Conservation (phyloP, 2,888 invertebrate species). For the Platycheirus rosarum region DNA sequence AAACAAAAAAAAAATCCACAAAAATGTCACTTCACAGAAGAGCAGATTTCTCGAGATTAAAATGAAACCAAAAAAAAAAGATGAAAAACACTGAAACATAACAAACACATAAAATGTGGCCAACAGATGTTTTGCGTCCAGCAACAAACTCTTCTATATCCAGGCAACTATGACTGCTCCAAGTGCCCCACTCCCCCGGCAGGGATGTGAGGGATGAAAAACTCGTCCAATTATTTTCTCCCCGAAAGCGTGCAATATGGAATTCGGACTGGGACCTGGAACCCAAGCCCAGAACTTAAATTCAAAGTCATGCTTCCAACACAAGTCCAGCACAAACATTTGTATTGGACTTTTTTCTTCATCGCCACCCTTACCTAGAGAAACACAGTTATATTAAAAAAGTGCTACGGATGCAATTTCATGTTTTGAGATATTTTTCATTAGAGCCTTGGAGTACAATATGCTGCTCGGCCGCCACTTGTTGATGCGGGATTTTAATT, state of each 20-base stretch:
- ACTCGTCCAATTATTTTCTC: conserved; percentile 50
- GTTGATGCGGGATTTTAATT: conserved; percentile 25
- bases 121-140: conserved; percentile 62
- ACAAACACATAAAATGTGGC: conserved; percentile 57
- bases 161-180: conserved; percentile 1
- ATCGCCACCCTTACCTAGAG: conserved; percentile 5
- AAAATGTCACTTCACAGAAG: conserved; percentile 39
- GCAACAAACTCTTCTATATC: neutral
- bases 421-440: conserved; percentile 42
- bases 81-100: conserved; percentile 28
- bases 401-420: conserved; percentile 12
- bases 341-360: neutral
- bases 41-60: conserved; percentile 48
- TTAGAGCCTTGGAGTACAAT: conserved; percentile 10
- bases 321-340: neutral
- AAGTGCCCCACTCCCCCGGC: neutral
- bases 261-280: neutral
- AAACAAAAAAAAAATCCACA: conserved; percentile 21
- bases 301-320: conserved; percentile 17
- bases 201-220: conserved; percentile 40
- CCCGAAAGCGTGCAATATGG: conserved; percentile 54
- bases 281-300: conserved; percentile 29
- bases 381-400: conserved; percentile 18
- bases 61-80: conserved; percentile 31
- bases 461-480: neutral